Percentiles rank a stretch among this genome's conserved stretches.
These are phyloP conservation scores for Bathynomus jamesi DNA, from an alignment of 1,140 invertebrate species.

Conservation along the genomic window DNA sequence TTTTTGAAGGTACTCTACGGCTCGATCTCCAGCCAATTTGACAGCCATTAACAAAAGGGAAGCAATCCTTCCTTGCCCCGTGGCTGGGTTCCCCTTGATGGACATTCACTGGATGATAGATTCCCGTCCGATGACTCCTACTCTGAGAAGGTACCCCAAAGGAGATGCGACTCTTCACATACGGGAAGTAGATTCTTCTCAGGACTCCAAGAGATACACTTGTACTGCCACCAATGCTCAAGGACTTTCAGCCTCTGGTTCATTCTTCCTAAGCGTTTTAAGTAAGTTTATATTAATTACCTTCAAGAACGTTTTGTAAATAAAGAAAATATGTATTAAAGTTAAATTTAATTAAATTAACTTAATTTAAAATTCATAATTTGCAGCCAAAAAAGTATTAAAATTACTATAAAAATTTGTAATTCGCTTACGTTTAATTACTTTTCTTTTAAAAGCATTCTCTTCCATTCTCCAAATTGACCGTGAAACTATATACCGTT, in stretches of 20 bases:
- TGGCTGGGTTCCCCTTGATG: slow-evolving; percentile 14
- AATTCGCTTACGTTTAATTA: no score
- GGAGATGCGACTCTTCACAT: slow-evolving; percentile 65
- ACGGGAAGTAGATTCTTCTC: slow-evolving; percentile 55
- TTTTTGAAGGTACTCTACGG: background rate
- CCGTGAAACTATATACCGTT: no score
- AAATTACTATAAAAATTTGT: no score
- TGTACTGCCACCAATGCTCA: slow-evolving; percentile 70
- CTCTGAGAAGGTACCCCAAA: background rate
- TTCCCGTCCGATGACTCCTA: slow-evolving; percentile 10
- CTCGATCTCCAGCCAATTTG: slow-evolving; percentile 4
- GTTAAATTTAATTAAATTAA: no score
- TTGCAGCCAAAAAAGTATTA: no score
- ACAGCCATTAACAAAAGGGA: slow-evolving; percentile 9
- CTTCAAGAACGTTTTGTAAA: no score
- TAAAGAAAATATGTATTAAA: no score
- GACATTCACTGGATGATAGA: slow-evolving; percentile 4
- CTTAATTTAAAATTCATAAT: no score
- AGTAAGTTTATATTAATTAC: no score
- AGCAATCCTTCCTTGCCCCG: slow-evolving; percentile 9
- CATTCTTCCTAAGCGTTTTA: slow-evolving; percentile 65
- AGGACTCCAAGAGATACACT: slow-evolving; percentile 65
- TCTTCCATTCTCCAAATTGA: no score
- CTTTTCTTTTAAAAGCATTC: no score
- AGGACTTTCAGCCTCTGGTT: slow-evolving; percentile 60